Conservation (phyloP, 2,113 vertebrate species). For the Oreochromis tanganicae region DNA sequence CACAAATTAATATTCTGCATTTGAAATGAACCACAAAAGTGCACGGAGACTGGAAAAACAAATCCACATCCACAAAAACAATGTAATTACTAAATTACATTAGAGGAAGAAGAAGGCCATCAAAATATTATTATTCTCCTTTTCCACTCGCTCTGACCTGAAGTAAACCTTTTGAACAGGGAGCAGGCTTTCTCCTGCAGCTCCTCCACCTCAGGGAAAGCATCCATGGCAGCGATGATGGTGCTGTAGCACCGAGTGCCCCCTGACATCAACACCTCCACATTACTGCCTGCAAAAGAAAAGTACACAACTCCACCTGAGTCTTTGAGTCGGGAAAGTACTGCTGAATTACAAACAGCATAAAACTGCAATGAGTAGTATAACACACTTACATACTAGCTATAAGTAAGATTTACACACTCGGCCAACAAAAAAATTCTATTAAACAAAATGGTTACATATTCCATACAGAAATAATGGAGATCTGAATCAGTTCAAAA, state of each 20-base stretch:
- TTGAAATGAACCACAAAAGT: not conserved
- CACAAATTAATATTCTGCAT: not conserved
- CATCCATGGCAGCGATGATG: constrained; percentile 77
- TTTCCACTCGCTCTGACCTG: constrained; percentile 74
- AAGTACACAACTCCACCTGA: not conserved
- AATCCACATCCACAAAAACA: not conserved
- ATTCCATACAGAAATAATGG: not conserved
- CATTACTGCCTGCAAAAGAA: constrained; percentile 79
- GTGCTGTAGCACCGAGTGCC: constrained; percentile 86
- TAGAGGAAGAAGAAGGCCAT: not conserved
- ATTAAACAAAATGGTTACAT: accelerated
- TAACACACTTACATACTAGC: not conserved
- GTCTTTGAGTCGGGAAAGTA: not conserved
- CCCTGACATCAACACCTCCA: constrained; percentile 95
- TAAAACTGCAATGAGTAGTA: not conserved
- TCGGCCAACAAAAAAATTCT: not conserved
- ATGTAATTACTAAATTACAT: not conserved
- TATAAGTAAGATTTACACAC: not conserved
- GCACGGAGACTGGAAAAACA: not conserved
- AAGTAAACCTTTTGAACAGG: constrained; percentile 83
- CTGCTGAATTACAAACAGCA: not conserved
- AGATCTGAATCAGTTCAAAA: not conserved
- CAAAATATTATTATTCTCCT: not conserved
- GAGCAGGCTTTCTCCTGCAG: constrained; percentile 89
- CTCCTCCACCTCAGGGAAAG: constrained; percentile 76